Evolutionary conservation across 1,140 invertebrate genomes (phyloP).

Genomic region (Platyura marginata): DNA sequence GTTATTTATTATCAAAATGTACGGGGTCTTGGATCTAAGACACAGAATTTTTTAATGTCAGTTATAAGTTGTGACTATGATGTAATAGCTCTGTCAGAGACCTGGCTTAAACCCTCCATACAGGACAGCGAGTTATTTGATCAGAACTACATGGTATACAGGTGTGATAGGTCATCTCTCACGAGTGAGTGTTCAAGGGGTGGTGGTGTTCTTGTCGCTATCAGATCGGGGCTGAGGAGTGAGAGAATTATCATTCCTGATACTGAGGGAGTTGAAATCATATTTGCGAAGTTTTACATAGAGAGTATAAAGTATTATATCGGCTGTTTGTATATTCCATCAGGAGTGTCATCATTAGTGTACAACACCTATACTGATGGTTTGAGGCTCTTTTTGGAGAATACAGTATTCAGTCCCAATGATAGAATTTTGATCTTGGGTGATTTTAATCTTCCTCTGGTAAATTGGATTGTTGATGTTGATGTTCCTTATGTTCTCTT

Average conservation of each 20-base stretch:
- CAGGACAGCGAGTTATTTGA: background rate
- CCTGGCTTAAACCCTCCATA: background rate
- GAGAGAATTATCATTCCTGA: background rate
- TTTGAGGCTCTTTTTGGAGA: background rate
- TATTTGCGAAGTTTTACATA: background rate
- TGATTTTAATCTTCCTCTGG: background rate
- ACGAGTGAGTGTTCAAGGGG: background rate
- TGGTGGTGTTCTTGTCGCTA: background rate
- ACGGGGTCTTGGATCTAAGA: background rate
- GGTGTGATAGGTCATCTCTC: background rate
- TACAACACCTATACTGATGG: background rate
- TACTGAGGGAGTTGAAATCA: background rate
- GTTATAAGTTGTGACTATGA: background rate
- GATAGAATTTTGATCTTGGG: background rate
- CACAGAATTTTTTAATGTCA: background rate
- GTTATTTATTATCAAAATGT: background rate
- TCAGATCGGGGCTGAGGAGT: background rate
- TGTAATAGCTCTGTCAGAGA: background rate
- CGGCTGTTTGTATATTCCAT: background rate
- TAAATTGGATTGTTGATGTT: background rate
- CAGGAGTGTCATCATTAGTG: background rate
- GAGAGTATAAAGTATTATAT: background rate
- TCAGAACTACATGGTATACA: background rate
- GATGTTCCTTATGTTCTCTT: background rate
- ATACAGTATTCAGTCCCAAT: background rate